Percentiles rank a stretch among this genome's conserved stretches.
Conservation (phyloP, 2,797 vertebrate species). For the Epinephelus coioides region DNA sequence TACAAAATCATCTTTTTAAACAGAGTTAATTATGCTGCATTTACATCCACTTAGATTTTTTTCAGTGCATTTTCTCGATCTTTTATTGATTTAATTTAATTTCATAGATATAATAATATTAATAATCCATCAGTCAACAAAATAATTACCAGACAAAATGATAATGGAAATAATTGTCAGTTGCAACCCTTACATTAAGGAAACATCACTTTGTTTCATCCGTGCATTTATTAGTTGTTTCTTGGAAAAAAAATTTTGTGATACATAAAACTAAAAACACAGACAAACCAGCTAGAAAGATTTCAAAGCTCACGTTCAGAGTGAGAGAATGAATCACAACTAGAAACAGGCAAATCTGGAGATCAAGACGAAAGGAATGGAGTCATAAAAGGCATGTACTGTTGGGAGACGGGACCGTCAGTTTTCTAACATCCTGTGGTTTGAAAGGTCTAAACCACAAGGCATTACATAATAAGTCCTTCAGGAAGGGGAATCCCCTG, state of each 20-base stretch:
- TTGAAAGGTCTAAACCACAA: slow-evolving; percentile 57
- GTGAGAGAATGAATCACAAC: slow-evolving; percentile 18
- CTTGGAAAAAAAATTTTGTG: neutral
- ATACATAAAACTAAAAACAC: slow-evolving; percentile 15
- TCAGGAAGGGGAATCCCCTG: slow-evolving; percentile 69
- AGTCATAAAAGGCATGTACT: slow-evolving; percentile 44
- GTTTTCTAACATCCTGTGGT: slow-evolving; percentile 67
- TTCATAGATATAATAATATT: neutral
- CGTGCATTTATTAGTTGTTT: neutral
- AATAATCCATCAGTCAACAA: neutral
- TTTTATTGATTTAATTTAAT: neutral
- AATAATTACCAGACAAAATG: neutral
- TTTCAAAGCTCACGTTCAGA: slow-evolving; percentile 11
- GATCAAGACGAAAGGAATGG: slow-evolving; percentile 33
- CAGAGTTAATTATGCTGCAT: too few species aligned
- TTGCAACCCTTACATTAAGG: neutral
- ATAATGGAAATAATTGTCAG: neutral
- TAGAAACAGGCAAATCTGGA: slow-evolving; percentile 38
- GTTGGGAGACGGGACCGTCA: slow-evolving; percentile 38
- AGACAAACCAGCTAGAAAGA: slow-evolving; percentile 10
- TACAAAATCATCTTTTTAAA: too few species aligned
- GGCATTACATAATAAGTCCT: slow-evolving; percentile 65
- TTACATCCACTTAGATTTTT: too few species aligned
- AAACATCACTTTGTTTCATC: neutral
- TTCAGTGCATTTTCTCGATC: too few species aligned